A percentile compares a stretch with the other conserved stretches of the same genome.
phyloP scores from a whole-genome alignment of 1,140 invertebrate species.

The Globodera ellingtonae region DNA sequence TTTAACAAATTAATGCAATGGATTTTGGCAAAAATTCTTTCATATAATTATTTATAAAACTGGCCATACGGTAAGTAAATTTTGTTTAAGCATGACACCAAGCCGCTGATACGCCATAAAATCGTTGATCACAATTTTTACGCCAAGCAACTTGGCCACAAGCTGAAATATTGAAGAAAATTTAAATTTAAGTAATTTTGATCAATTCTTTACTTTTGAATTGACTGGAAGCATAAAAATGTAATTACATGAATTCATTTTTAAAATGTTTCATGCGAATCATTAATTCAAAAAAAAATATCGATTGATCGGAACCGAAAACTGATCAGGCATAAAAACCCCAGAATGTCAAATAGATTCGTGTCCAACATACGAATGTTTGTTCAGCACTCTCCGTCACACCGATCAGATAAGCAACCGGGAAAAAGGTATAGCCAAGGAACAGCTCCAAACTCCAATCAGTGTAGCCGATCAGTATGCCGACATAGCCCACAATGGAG shows the following conservation, averaged over 20 bases:
- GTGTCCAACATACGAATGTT: background rate
- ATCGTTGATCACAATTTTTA: constrained; percentile 87
- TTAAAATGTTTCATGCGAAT: too few relatives aligned
- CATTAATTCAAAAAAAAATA: too few relatives aligned
- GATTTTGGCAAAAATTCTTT: background rate
- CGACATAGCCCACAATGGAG: constrained; percentile 78
- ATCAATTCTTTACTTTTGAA: background rate
- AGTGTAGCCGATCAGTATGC: constrained; percentile 73
- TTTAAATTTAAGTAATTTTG: background rate
- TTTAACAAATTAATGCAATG: background rate
- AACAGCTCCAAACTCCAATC: constrained; percentile 27
- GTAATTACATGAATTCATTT: background rate
- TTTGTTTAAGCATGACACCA: constrained; percentile 66
- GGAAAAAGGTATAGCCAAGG: constrained; percentile 79
- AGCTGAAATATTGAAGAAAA: constrained; percentile 12
- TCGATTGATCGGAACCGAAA: too few relatives aligned
- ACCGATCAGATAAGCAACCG: constrained; percentile 80
- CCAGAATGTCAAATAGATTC: too few relatives aligned
- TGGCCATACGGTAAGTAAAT: constrained; percentile 61
- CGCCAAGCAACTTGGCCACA: constrained; percentile 79
- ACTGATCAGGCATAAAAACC: too few relatives aligned
- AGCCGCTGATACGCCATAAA: constrained; percentile 79
- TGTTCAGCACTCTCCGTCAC: constrained; percentile 67
- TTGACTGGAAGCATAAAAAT: background rate
- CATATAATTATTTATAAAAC: constrained; percentile 35